Percentiles rank a stretch among this genome's conserved stretches.
Conservation (phyloP, 2,113 vertebrate genomes). For the Galeopterus variegatus region DNA sequence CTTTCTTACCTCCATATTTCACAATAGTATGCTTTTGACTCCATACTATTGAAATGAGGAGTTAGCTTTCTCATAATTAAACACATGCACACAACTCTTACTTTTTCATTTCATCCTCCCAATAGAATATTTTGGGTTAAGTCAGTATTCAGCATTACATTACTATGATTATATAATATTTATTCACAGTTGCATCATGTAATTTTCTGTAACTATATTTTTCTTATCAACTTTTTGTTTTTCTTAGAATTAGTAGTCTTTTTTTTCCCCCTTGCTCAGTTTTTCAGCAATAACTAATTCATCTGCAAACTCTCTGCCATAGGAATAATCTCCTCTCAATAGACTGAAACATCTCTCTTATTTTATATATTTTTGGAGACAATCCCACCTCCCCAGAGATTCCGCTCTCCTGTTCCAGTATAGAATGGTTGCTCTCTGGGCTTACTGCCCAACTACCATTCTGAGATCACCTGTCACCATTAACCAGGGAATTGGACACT, state of each 20-base stretch:
- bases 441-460: neutral
- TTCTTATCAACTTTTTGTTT: neutral
- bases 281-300: slow-evolving; percentile 55
- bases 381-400: neutral
- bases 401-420: neutral
- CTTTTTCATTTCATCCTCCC: slow-evolving; percentile 1
- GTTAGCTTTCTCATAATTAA: neutral
- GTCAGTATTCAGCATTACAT: slow-evolving; percentile 19
- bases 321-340: neutral
- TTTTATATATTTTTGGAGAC: neutral
- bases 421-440: neutral
- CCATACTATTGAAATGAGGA: neutral
- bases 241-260: slow-evolving; percentile 29
- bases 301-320: neutral
- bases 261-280: neutral
- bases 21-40: neutral
- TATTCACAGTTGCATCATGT: neutral
- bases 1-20: neutral
- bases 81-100: neutral
- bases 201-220: neutral
- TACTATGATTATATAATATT: neutral
- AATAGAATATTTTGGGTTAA: neutral
- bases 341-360: neutral
- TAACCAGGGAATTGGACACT: neutral
- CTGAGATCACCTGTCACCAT: neutral